Conservation (phyloP, 1,140 invertebrate genomes). For the Lucilia sericata region DNA sequence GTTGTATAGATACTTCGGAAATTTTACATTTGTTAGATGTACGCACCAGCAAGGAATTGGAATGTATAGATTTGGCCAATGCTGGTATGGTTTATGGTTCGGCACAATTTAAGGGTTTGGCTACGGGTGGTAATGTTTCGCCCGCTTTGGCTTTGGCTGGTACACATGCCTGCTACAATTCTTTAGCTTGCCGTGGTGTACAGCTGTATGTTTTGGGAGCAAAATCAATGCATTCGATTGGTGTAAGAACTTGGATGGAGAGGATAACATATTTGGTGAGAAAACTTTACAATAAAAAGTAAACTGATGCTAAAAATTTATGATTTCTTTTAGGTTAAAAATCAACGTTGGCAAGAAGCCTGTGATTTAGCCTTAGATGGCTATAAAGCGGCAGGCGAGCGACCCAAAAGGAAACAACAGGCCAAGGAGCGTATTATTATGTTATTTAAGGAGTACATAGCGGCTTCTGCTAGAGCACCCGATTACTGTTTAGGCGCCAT, state of each 20-base stretch:
- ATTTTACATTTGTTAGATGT: constrained; percentile 91
- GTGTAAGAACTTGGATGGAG: constrained; percentile 86
- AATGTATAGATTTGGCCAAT: constrained; percentile 83
- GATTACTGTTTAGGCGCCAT: constrained; percentile 64
- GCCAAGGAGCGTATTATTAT: constrained; percentile 65
- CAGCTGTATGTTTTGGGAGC: constrained; percentile 89
- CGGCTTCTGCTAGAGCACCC: constrained; percentile 58
- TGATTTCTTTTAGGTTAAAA: constrained; percentile 68
- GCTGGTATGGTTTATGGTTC: constrained; percentile 91
- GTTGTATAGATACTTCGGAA: constrained; percentile 87
- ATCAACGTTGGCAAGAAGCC: constrained; percentile 75
- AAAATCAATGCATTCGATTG: constrained; percentile 82
- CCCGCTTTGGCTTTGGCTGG: constrained; percentile 73
- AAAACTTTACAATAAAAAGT: background rate
- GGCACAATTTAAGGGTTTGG: constrained; percentile 92
- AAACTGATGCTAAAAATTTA: background rate
- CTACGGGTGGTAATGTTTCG: constrained; percentile 76
- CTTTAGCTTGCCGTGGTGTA: constrained; percentile 83
- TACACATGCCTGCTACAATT: constrained; percentile 91
- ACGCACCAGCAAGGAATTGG: constrained; percentile 85
- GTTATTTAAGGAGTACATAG: constrained; percentile 64
- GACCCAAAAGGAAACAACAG: constrained; percentile 59
- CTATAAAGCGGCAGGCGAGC: constrained; percentile 60
- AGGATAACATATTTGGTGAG: constrained; percentile 75
- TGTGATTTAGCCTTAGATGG: constrained; percentile 69